Base-by-base conservation (phyloP, 2,113 vertebrate genomes). In the Rutilus rutilus region DNA sequence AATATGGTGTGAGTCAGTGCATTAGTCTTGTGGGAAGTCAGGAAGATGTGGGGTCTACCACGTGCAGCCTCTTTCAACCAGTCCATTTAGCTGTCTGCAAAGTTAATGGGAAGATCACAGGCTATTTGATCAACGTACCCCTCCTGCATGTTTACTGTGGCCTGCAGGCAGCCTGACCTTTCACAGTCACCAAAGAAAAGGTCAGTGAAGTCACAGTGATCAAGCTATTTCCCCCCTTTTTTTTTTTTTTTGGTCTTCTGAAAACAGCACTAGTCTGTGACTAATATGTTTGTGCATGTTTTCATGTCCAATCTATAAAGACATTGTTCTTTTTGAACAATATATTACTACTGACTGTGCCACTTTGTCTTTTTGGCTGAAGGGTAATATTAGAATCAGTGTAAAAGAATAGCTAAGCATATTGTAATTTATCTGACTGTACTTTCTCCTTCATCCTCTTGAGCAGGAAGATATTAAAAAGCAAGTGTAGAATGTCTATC, bases 141-240 rank as follows among this genome's bases (percentile, higher is more conserved):
- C 78, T 65, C n/a, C 39, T 65, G 25, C 62, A 65, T 50, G 60
- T 50, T 81, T 83, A 19, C 65, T 83, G 23, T 73, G 67, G 27
- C 47, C 50, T 57, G 50, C 50, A 83, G 65, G 52, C 82, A 74
- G 82, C 21, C 23, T 83, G 81, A 57, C 67, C 81, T 83, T 83
- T 83, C 33, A 69, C 25, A 33, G 27, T 69, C 60, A 59, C 30
- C 67, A 83, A 73, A 42, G 82, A 83, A 79, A 83, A 83, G 82
- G 82, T 73, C 65, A 73, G 5, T 10, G 11, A 52, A 69, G 80
- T 82, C 80, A 23, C 6, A 69, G 27, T 10, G 21, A 39, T 69
- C 42, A n/a, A 67, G n/a, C 62, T 52, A 52, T 67, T 69, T 52
- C 45, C n/a, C 15, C 33, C 3, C 3, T 33, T 33, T 30, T 65